These are phyloP conservation scores for Agraylea sexmaculata DNA, from an alignment of 1,140 invertebrate species.

Conservation along the genomic window DNA sequence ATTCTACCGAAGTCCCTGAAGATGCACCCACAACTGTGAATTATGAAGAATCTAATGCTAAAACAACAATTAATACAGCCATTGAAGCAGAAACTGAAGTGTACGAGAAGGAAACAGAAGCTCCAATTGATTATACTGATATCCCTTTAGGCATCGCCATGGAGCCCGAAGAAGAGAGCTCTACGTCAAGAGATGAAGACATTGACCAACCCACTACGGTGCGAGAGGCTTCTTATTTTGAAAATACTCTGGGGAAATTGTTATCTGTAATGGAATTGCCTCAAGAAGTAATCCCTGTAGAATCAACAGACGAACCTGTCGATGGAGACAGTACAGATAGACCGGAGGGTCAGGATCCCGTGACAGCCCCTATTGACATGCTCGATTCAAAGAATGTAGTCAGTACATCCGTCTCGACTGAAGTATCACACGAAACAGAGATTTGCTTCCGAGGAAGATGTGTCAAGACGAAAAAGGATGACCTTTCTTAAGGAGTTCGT, in stretches of 20 bases:
- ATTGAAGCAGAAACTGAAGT: too few relatives aligned
- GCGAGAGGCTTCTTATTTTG: conserved; percentile 8
- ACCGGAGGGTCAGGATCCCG: conserved; percentile 23
- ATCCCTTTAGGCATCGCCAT: conserved; percentile 4
- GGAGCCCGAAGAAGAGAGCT: conserved; percentile 3
- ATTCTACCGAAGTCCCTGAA: neutral
- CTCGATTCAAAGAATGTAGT: conserved; percentile 45
- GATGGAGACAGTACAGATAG: conserved; percentile 10
- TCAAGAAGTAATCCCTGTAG: conserved; percentile 11
- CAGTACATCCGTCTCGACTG: conserved; percentile 63
- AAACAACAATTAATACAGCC: too few relatives aligned
- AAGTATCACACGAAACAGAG: conserved; percentile 73
- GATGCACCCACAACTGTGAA: conserved; percentile 3
- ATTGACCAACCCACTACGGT: conserved; percentile 4
- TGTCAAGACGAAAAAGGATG: conserved; percentile 51
- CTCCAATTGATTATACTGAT: conserved; percentile 8
- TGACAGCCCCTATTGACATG: conserved; percentile 21
- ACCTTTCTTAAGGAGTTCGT: conserved; percentile 13
- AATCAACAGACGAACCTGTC: conserved; percentile 20
- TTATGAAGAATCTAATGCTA: neutral
- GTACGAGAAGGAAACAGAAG: conserved; percentile 10
- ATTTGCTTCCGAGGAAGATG: conserved; percentile 75
- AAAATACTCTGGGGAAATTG: conserved; percentile 6
- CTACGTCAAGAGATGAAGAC: conserved; percentile 1
- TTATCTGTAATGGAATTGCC: conserved; percentile 3